Conservation (phyloP, 2,113 vertebrate species). For the Mola mola region DNA sequence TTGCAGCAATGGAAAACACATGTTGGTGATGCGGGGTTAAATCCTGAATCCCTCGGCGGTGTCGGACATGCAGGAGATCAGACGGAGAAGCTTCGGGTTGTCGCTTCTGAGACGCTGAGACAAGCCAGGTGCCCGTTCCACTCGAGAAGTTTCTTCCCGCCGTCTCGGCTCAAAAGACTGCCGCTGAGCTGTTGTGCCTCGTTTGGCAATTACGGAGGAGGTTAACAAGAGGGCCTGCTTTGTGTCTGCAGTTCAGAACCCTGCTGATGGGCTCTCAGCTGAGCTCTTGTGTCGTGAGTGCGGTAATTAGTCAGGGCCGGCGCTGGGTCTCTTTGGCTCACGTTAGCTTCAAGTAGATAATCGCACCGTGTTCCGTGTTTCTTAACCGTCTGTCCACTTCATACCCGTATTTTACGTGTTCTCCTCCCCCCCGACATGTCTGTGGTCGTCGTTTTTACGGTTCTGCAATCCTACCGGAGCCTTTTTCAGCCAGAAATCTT, state of each 20-base stretch:
- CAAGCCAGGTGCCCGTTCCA: slow-evolving; percentile 61
- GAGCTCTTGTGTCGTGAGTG: slow-evolving; percentile 3
- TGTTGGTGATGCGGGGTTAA: slow-evolving; percentile 69
- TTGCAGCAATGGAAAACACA: slow-evolving; percentile 72
- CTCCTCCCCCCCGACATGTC: slow-evolving; percentile 8
- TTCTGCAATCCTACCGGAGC: slow-evolving; percentile 42
- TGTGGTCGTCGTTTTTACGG: slow-evolving; percentile 50
- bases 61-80: slow-evolving; percentile 58
- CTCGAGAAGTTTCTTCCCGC: slow-evolving; percentile 29
- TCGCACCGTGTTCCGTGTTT: slow-evolving; percentile 10
- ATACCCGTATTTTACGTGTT: background rate
- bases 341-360: slow-evolving; percentile 23
- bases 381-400: background rate
- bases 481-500: slow-evolving; percentile 35
- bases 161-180: slow-evolving; percentile 43
- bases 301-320: slow-evolving; percentile 20
- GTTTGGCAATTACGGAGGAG: slow-evolving; percentile 54
- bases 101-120: slow-evolving; percentile 61
- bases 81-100: slow-evolving; percentile 49
- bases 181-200: slow-evolving; percentile 54
- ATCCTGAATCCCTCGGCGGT: slow-evolving; percentile 65
- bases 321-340: slow-evolving; percentile 7
- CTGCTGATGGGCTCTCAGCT: slow-evolving; percentile 27
- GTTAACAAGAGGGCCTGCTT: slow-evolving; percentile 61
- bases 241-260: slow-evolving; percentile 37